Evolutionary conservation across 2,113 vertebrate genomes (phyloP).

Genomic region (Nanorana parkeri): DNA sequence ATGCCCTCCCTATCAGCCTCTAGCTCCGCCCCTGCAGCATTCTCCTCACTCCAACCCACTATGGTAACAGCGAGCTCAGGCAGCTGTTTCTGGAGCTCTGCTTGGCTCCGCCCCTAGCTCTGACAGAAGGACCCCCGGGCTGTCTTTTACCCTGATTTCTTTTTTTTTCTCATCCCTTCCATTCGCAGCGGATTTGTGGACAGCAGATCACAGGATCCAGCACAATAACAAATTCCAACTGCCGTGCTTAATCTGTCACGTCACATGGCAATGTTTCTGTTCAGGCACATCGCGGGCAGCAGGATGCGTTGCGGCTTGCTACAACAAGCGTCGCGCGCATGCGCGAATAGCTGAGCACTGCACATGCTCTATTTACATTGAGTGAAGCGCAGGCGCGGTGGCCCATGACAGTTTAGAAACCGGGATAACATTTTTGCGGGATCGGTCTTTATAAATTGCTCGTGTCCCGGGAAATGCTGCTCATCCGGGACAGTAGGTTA

Average conservation of each 20-base stretch:
- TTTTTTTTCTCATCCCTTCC: no score
- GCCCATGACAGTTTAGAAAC: constrained; percentile 16
- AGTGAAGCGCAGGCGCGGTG: not conserved
- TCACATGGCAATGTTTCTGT: not conserved
- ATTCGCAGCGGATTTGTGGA: no score
- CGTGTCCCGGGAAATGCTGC: constrained; percentile 9
- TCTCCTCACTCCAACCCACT: not conserved
- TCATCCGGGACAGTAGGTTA: not conserved
- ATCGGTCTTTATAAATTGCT: not conserved
- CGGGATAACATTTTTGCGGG: constrained; percentile 4
- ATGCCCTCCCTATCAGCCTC: not conserved
- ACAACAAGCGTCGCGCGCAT: not conserved
- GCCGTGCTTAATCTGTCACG: not conserved
- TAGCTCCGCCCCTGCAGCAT: not conserved
- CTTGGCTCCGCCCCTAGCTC: not conserved
- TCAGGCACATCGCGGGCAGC: not conserved
- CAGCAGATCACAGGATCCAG: no score
- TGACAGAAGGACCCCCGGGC: not conserved
- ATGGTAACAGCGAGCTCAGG: no score
- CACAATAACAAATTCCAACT: no score
- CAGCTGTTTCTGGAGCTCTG: not conserved
- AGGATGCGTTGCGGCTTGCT: not conserved
- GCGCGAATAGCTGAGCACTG: not conserved
- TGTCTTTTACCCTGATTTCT: not conserved
- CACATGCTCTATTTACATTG: constrained; percentile 1